These are phyloP conservation scores for Notechis scutatus DNA, from an alignment of 2,113 vertebrate species.

Conservation along the genomic window DNA sequence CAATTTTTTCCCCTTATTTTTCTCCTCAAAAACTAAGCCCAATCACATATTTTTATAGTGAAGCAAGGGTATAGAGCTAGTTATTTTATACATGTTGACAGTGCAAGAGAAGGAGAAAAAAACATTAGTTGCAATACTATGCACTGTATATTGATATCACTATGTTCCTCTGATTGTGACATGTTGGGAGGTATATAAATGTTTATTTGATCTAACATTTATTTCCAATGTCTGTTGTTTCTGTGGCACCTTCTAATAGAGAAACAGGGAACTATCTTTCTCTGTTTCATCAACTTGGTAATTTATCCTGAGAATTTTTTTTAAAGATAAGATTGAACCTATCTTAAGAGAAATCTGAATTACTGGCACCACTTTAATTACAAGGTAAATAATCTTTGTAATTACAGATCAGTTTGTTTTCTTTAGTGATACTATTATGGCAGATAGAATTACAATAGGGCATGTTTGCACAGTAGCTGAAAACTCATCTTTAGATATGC, in stretches of 20 bases:
- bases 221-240: background rate
- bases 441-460: constrained; percentile 3
- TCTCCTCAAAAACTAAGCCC: too few species aligned
- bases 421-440: background rate
- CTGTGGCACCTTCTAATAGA: background rate
- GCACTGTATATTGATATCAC: background rate
- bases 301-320: background rate
- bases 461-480: background rate
- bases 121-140: background rate
- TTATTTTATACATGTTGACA: background rate
- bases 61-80: too few species aligned
- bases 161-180: background rate
- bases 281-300: background rate
- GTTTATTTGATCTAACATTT: background rate
- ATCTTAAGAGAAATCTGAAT: background rate
- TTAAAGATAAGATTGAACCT: background rate
- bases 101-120: background rate
- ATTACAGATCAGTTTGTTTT: constrained; percentile 19
- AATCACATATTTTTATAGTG: too few species aligned
- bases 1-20: too few species aligned
- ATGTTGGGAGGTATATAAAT: background rate
- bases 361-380: constrained; percentile 17
- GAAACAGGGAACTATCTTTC: background rate
- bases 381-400: constrained; percentile 6
- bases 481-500: background rate